Evolutionary conservation across 2,113 vertebrate species (phyloP), one percentile per base, ranked within the genome.

Genomic region (Pelvicachromis taeniatus): DNA sequence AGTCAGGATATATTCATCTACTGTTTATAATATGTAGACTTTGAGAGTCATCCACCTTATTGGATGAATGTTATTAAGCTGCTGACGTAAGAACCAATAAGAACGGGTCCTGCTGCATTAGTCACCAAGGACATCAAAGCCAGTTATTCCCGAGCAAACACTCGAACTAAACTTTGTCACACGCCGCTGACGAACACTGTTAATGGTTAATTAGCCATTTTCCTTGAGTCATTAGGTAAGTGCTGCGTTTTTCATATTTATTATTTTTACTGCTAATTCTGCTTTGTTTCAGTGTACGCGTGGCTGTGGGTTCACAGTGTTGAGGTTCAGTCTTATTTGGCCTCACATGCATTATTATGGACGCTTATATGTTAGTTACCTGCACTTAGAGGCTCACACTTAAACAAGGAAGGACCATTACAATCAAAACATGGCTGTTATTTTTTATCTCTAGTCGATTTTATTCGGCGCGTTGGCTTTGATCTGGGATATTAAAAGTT

Each of bases 391-490:
- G 56, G 56, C 56, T 35, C 1, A 16, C 14, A 48, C 17, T 7
- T 17, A 7, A 68, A 68, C n/a, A 42, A 68, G 12, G 3, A 68
- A 40, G 19, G 61, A 40, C 35, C 1, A 1, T 40, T 68, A 21
- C 5, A 68, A 40, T 23, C 61, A 21, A 1, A 65, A 65, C 17
- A 65, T 7, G 17, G 33, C 33, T 1, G 61, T 40, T 21, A 40
- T 40, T n/a, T 61, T 61, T 63, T n/a, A 63, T 38, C 31, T 61
- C 31, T 63, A 63, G 59, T 10, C 17, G n/a, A 35, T 65, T 65
- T 38, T 65, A 14, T 21, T 65, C 8, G 6, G 33, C 14, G 0
- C 35, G 7, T 14, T 1, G 7, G 0, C 1, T 68, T 26, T 68
- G 38, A 68, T 38, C 33, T 38, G 31, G 4, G 4, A 0, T 29